Percentiles rank a stretch among this genome's conserved stretches.
These are phyloP conservation scores for Poecilia latipinna DNA, from an alignment of 2,113 vertebrate species.

Conservation along the genomic window DNA sequence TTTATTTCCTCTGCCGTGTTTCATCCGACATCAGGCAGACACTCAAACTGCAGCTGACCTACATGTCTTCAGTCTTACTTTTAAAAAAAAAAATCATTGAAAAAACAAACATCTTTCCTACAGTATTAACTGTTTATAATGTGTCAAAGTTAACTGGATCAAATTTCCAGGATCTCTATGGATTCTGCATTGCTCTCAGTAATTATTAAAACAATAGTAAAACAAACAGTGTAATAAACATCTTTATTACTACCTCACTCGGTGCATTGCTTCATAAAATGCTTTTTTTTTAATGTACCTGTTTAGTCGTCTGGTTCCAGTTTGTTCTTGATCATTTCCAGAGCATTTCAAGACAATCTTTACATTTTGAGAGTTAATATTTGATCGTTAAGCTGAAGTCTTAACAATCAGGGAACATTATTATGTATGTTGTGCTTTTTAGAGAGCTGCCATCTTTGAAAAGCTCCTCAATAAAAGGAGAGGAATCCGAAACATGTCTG, in stretches of 20 bases:
- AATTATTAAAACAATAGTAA: background rate
- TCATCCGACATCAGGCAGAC: background rate
- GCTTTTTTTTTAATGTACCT: background rate
- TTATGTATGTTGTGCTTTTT: constrained; percentile 9
- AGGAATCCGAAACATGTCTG: background rate
- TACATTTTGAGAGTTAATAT: background rate
- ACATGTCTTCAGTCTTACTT: background rate
- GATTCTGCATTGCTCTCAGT: background rate
- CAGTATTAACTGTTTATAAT: background rate
- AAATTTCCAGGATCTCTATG: background rate
- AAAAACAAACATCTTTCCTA: background rate
- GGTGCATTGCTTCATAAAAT: background rate
- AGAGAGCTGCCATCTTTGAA: background rate
- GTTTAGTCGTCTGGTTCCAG: background rate
- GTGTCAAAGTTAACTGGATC: background rate
- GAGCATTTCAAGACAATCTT: background rate
- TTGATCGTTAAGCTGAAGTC: background rate
- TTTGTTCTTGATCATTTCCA: background rate
- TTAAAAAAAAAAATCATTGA: background rate
- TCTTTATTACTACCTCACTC: background rate
- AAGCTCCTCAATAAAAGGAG: constrained; percentile 36
- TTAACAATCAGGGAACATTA: constrained; percentile 2
- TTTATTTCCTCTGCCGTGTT: background rate
- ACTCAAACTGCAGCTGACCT: background rate
- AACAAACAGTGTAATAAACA: background rate